phyloP scores from a whole-genome alignment of 2,888 invertebrate species.

The Eutolmus rufibarbis region DNA sequence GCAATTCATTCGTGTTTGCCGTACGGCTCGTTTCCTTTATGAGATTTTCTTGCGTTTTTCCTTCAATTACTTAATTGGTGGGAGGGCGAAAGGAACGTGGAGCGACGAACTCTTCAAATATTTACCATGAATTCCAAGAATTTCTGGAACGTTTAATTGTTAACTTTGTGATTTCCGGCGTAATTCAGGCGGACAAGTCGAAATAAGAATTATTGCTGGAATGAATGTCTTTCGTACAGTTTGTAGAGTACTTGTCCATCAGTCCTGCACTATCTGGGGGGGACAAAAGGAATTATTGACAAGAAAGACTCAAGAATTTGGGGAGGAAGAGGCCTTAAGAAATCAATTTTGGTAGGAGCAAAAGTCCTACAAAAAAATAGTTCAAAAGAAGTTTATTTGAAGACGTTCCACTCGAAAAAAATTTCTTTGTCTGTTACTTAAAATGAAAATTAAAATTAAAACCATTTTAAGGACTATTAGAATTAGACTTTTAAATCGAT shows the following conservation, averaged over 20 bases:
- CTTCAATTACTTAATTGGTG: slow-evolving; percentile 34
- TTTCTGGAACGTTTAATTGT: slow-evolving; percentile 21
- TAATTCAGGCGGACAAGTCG: slow-evolving; percentile 6
- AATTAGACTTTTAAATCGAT: too few relatives aligned
- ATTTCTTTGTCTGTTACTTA: too few relatives aligned
- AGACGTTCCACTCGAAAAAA: too few relatives aligned
- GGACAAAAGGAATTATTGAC: not conserved
- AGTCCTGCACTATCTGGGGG: not conserved
- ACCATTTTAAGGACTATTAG: too few relatives aligned
- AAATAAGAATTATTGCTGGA: not conserved
- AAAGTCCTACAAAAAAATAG: not conserved
- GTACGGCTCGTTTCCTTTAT: not conserved
- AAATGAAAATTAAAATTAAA: too few relatives aligned
- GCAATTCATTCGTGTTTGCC: not conserved
- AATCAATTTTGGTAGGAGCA: not conserved
- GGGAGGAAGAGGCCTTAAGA: not conserved
- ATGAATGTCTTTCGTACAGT: not conserved
- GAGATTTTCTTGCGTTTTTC: not conserved
- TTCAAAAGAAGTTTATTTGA: not conserved
- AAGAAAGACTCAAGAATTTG: not conserved
- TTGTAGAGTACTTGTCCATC: not conserved
- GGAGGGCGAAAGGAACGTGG: not conserved
- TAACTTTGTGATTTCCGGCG: not conserved
- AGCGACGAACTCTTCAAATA: not conserved
- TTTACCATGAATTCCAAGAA: not conserved